Conservation (phyloP, 2,888 invertebrate species). For the Brachypalpus laphriformis region DNA sequence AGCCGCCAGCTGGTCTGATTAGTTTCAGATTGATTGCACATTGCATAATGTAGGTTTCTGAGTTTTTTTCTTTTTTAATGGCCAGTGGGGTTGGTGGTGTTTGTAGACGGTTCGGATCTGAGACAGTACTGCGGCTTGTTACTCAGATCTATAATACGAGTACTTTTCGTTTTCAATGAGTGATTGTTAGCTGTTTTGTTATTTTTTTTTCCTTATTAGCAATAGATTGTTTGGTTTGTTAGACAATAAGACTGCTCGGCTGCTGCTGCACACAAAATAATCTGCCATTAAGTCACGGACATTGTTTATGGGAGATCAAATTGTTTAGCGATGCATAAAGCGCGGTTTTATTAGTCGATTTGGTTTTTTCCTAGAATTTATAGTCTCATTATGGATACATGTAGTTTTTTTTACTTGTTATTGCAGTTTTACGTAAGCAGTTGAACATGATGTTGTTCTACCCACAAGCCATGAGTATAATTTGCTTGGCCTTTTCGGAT, state of each 20-base stretch:
- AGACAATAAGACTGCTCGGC: constrained; percentile 37
- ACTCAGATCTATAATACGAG: constrained; percentile 27
- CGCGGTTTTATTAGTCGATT: constrained; percentile 11
- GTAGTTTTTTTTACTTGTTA: background rate
- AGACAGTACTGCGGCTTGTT: constrained; percentile 42
- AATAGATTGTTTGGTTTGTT: constrained; percentile 24
- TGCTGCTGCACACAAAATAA: constrained; percentile 24
- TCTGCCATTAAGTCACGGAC: constrained; percentile 63
- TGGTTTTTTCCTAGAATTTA: constrained; percentile 22
- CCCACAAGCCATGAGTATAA: background rate
- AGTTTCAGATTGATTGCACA: constrained; percentile 71
- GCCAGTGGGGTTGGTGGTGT: constrained; percentile 9
- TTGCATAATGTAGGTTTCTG: constrained; percentile 61
- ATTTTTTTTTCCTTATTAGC: constrained; percentile 11
- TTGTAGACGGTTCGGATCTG: constrained; percentile 3
- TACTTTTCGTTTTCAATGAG: constrained; percentile 60
- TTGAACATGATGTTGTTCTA: constrained; percentile 1
- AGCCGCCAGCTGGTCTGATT: constrained; percentile 73
- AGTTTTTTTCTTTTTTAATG: background rate
- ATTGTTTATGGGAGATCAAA: constrained; percentile 59
- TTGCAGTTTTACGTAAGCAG: constrained; percentile 34
- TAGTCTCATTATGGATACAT: background rate
- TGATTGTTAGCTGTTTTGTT: constrained; percentile 31
- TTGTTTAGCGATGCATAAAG: constrained; percentile 66
- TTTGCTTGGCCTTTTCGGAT: constrained; percentile 26